Evolutionary conservation across 2,888 invertebrate genomes (phyloP), one percentile per base, ranked within the genome.

Genomic region (Xestia xanthographa): DNA sequence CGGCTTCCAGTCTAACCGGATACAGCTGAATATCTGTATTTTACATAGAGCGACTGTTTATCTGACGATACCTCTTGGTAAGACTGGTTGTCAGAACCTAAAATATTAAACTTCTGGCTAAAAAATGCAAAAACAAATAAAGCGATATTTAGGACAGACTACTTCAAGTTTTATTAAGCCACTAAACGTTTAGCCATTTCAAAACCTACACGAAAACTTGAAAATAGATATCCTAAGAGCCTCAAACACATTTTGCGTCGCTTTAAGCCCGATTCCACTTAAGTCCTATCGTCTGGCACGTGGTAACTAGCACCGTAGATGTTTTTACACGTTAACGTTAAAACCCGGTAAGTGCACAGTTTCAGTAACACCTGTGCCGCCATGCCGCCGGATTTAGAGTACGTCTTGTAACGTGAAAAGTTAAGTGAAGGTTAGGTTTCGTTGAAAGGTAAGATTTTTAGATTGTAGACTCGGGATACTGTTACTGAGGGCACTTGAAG

Each of bases 321-420:
- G 80, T 80, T 84, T 79, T 85, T 83, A 83, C 73, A 63, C 72
- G 53, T 38, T 62, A 34, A 17, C 75, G 78, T 72, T 85, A 82
- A 82, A 84, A 83, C 80, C 73, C 26, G 65, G 77, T 82, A 76
- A 87, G 86, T 80, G 87, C 82, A 65, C 58, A 68, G 67, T 78
- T 77, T 82, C 63, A 58, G 65, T 12, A 62, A 69, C 86, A 87
- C 86, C 86, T 87, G 86, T 58, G 76, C 34, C n/a, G n/a, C n/a
- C n/a, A n/a, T n/a, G n/a, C n/a, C n/a, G n/a, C n/a, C 68, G 53
- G 83, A 65, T 80, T 74, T 63, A 73, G 66, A 80, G 73, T 66
- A 69, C 63, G 65, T 66, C 56, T 34, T 62, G 41, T 34, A 38
- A 66, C 67, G 17, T 58, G 62, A 22, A 69, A 83, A 66, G n/a